phyloP scores from a whole-genome alignment of 2,113 vertebrate genomes.

The Sphyrna mokarran region DNA sequence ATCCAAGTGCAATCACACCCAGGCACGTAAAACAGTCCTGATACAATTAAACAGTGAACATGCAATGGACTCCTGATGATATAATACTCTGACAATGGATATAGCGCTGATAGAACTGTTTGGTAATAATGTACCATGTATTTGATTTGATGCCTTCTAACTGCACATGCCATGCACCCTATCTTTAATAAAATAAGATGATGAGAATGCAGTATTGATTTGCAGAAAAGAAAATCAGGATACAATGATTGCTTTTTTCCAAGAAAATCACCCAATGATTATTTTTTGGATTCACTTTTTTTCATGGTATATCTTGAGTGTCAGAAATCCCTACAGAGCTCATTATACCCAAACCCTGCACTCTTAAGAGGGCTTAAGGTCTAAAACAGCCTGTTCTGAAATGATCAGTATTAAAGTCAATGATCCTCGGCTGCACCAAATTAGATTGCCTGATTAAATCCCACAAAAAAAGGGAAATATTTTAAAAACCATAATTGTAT shows the following conservation, averaged over 20 bases:
- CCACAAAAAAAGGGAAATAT: constrained; percentile 29
- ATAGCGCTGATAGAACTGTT: background rate
- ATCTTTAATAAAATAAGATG: constrained; percentile 20
- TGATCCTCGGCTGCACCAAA: constrained; percentile 40
- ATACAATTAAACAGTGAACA: background rate
- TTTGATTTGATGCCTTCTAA: constrained; percentile 14
- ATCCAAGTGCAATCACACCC: background rate
- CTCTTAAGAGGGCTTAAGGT: constrained; percentile 50
- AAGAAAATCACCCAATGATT: constrained; percentile 22
- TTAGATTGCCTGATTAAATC: constrained; percentile 35
- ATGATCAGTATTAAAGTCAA: constrained; percentile 57
- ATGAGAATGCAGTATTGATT: constrained; percentile 17
- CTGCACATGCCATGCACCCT: background rate
- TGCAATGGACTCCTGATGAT: background rate
- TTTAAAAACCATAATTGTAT: constrained; percentile 29
- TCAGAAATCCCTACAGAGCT: constrained; percentile 59
- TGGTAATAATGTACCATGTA: background rate
- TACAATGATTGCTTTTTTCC: background rate
- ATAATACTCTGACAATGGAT: background rate
- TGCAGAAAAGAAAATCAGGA: background rate
- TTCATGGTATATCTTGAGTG: constrained; percentile 40
- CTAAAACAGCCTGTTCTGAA: constrained; percentile 50
- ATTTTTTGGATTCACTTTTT: constrained; percentile 31
- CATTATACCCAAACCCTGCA: constrained; percentile 49
- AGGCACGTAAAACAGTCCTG: background rate